phyloP scores from a whole-genome alignment of 2,888 invertebrate species.

The Colletes collaris region DNA sequence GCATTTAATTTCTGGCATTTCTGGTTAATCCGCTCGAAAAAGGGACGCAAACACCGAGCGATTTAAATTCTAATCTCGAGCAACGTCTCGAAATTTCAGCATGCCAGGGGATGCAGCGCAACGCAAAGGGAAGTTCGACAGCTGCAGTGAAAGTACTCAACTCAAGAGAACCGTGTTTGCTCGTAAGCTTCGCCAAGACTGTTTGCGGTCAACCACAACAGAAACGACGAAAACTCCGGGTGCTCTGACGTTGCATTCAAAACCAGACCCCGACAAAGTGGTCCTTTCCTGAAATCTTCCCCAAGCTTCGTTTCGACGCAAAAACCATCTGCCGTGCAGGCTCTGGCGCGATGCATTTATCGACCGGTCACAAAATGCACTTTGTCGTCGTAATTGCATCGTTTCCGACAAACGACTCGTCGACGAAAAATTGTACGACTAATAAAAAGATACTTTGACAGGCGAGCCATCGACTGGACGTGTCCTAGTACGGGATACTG shows the following conservation, averaged over 20 bases:
- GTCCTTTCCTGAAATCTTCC: slow-evolving; percentile 8
- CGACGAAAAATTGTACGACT: not conserved
- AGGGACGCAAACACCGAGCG: not conserved
- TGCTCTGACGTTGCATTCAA: slow-evolving; percentile 24
- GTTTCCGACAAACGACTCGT: not conserved
- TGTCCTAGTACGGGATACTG: no score
- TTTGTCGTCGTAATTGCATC: not conserved
- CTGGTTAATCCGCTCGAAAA: not conserved
- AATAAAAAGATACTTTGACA: not conserved
- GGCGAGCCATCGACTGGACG: no score
- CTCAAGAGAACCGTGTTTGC: slow-evolving; percentile 55
- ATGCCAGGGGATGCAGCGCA: not conserved
- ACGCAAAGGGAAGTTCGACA: slow-evolving; percentile 53
- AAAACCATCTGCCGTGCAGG: not conserved
- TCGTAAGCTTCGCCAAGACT: slow-evolving; percentile 52
- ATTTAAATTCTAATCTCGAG: slow-evolving; percentile 42
- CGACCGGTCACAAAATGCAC: not conserved
- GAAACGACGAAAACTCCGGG: slow-evolving; percentile 42
- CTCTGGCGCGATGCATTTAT: no score
- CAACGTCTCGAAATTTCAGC: slow-evolving; percentile 24
- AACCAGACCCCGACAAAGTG: slow-evolving; percentile 31
- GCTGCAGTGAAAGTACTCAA: slow-evolving; percentile 57
- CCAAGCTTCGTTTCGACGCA: not conserved
- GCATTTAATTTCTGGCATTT: not conserved
- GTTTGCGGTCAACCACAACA: slow-evolving; percentile 52